Evolutionary conservation across 2,888 invertebrate genomes (phyloP).

Genomic region (Digitonthophagus gazella): DNA sequence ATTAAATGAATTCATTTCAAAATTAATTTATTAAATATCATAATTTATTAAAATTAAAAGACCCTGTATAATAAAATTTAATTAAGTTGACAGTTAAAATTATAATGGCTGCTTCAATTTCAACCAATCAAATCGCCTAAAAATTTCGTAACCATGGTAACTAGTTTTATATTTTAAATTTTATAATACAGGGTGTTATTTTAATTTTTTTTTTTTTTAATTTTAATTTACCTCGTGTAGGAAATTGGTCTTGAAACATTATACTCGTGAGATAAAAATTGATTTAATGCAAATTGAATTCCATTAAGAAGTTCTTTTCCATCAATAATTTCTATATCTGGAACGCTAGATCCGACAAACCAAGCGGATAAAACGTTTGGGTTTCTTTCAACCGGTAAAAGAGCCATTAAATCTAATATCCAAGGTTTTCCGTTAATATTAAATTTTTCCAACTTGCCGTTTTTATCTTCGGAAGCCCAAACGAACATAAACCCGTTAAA

Average conservation of each 20-base stretch:
- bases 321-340: slow-evolving; percentile 59
- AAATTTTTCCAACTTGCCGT: slow-evolving; percentile 16
- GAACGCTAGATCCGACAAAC: slow-evolving; percentile 63
- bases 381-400: slow-evolving; percentile 60
- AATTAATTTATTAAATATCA: no score
- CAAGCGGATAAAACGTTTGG: slow-evolving; percentile 63
- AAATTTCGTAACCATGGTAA: no score
- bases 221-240: slow-evolving; percentile 36
- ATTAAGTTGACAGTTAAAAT: no score
- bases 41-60: no score
- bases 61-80: no score
- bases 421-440: slow-evolving; percentile 50
- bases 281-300: slow-evolving; percentile 53
- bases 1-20: no score
- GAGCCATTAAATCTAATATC: slow-evolving; percentile 61
- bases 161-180: no score
- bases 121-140: no score
- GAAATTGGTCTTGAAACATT: slow-evolving; percentile 52
- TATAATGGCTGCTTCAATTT: no score
- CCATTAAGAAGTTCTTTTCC: slow-evolving; percentile 55
- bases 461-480: slow-evolving; percentile 53
- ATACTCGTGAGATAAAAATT: slow-evolving; percentile 53
- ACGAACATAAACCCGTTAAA: slow-evolving; percentile 52
- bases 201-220: slow-evolving; percentile 2
- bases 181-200: no score